A percentile compares a stretch with the other conserved stretches of the same genome.
phyloP scores from a whole-genome alignment of 2,888 invertebrate genomes.

The Sympetrum striolatum region DNA sequence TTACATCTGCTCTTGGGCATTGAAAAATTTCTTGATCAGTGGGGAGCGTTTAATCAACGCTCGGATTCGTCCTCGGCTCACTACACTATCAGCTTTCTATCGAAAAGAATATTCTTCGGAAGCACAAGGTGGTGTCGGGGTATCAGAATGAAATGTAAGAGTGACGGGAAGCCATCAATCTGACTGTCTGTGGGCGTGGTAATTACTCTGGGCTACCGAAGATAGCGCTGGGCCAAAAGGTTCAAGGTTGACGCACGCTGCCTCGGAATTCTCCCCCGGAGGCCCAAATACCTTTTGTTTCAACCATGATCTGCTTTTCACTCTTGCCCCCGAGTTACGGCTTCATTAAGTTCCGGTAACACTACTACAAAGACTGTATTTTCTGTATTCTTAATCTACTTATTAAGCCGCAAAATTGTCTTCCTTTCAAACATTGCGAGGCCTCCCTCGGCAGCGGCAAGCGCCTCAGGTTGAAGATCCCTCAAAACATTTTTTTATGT shows the following conservation, averaged over 20 bases:
- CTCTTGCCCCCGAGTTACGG: slow-evolving; percentile 16
- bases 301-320: slow-evolving; percentile 16
- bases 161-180: not conserved
- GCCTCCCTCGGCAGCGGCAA: not conserved
- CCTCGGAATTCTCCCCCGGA: slow-evolving; percentile 2
- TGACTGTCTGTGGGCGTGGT: slow-evolving; percentile 24
- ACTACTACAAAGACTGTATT: not conserved
- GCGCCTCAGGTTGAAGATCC: not conserved
- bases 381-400: not conserved
- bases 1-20: too few species aligned
- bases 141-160: not conserved
- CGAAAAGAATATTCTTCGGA: not conserved
- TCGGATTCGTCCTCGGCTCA: not conserved
- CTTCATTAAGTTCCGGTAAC: slow-evolving; percentile 35
- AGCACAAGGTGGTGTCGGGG: not conserved
- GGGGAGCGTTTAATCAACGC: too few species aligned
- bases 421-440: not conserved
- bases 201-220: slow-evolving; percentile 32
- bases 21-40: too few species aligned
- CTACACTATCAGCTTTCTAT: not conserved
- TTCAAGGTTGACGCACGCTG: slow-evolving; percentile 23
- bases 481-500: not conserved
- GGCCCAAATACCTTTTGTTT: not conserved
- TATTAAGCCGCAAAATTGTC: not conserved
- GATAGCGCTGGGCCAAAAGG: not conserved